A percentile compares a stretch with the other conserved stretches of the same genome.
These are phyloP conservation scores for Perognathus longimembris DNA, from an alignment of 2,113 vertebrate species.

Conservation along the genomic window DNA sequence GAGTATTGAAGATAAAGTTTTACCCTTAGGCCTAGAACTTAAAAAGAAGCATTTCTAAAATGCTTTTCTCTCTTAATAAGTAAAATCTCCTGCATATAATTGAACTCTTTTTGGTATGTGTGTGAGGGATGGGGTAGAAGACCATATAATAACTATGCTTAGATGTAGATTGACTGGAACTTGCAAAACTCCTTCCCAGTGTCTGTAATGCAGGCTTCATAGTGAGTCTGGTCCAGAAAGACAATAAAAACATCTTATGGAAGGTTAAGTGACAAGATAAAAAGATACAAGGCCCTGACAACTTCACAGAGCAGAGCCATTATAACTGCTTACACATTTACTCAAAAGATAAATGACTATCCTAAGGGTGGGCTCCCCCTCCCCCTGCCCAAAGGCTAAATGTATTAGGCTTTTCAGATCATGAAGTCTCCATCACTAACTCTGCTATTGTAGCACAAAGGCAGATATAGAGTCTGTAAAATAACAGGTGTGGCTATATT, in stretches of 20 bases:
- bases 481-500: not conserved
- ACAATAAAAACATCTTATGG: not conserved
- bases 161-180: not conserved
- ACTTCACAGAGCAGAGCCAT: not conserved
- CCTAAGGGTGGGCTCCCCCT: not conserved
- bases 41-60: slow-evolving; percentile 5
- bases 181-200: not conserved
- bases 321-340: not conserved
- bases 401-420: not conserved
- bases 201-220: not conserved
- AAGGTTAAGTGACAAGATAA: not conserved
- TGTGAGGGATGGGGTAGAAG: not conserved
- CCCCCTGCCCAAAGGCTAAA: too few relatives aligned
- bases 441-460: too few relatives aligned
- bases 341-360: too few relatives aligned
- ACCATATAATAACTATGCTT: not conserved
- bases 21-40: not conserved
- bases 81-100: not conserved
- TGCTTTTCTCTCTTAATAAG: not conserved
- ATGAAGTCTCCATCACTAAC: not conserved
- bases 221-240: not conserved
- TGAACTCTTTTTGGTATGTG: not conserved
- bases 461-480: not conserved
- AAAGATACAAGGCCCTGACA: not conserved
- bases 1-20: not conserved